Base-by-base conservation (phyloP, 2,113 vertebrate genomes). In the Ellobius talpinus region DNA sequence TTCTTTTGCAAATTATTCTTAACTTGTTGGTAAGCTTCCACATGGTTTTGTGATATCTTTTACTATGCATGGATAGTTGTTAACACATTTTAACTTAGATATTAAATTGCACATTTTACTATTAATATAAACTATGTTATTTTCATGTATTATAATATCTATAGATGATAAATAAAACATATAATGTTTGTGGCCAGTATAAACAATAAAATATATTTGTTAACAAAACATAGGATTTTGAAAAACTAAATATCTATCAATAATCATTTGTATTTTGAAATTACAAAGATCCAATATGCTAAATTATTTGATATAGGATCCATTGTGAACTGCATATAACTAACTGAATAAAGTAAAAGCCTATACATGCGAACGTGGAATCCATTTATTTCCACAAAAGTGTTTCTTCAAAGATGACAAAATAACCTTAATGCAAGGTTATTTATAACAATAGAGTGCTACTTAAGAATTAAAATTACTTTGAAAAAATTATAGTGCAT, bases 1-100 rank as follows among this genome's bases (percentile, higher is more conserved):
- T 84, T 10, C 33, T n/a, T 96, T 96, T 76, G 16, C 6, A 91
- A 86, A 55, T 95, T 94, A 92, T 96, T 92, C 58, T 79, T 96
- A 29, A 45, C 39, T 85, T 31, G 24, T 21, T 92, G 87, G 12
- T 42, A 26, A 89, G n/a, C 73, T 89, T 92, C 73, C 19, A 47
- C 7, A 42, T 68, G 16, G 52, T 87, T 85, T 74, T 87, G 50
- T 91, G 19, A 77, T 47, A 91, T 55, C 17, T 52, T 81, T 66
- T 93, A 65, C 33, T 97, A 26, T 9, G 16, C 7, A 95, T 9
- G 61, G 9, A 92, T 61, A 77, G 6, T 47, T 72, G 65, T 66
- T 91, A 89, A 74, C 17, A 36, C 0, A 11, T 12, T 65, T 66
- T 91, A 89, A 65, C 14, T 31, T 0, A 11, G 7, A 2, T 23